Evolutionary conservation across 2,113 vertebrate species (phyloP).

Genomic region (Hirundichthys speculiger): DNA sequence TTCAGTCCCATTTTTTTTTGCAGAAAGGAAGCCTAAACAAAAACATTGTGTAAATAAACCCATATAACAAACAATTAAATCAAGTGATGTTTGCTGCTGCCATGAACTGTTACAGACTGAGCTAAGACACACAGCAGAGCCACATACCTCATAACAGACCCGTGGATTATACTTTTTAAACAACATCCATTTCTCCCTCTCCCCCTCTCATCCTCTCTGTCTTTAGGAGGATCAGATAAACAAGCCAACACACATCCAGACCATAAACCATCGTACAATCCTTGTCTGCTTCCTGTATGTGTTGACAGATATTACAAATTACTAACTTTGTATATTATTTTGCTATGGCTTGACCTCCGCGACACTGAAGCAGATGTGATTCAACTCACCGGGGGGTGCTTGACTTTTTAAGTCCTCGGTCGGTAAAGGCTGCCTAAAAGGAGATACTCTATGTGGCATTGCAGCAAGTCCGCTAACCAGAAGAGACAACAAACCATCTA

Average conservation of each 20-base stretch:
- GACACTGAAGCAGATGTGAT: not conserved
- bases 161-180: conserved; percentile 65
- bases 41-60: conserved; percentile 25
- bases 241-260: conserved; percentile 38
- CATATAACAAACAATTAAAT: conserved; percentile 41
- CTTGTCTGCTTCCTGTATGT: conserved; percentile 28
- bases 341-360: conserved; percentile 16
- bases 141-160: conserved; percentile 48
- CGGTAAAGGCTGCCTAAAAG: not conserved
- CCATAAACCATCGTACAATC: conserved; percentile 51
- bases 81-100: conserved; percentile 40
- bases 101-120: conserved; percentile 32
- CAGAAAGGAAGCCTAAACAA: conserved; percentile 1
- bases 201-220: conserved; percentile 9
- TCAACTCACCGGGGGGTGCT: conserved; percentile 11
- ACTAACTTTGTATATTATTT: conserved; percentile 44
- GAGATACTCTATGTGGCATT: not conserved
- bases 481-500: not conserved
- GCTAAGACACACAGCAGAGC: conserved; percentile 54
- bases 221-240: conserved; percentile 24
- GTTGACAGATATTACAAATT: conserved; percentile 47
- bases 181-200: conserved; percentile 55
- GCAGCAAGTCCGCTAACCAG: not conserved
- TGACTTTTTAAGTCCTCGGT: not conserved
- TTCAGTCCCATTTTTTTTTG: conserved; percentile 1